These are phyloP conservation scores for Drosophila santomea DNA, from an alignment of 1,140 invertebrate genomes.

Conservation along the genomic window DNA sequence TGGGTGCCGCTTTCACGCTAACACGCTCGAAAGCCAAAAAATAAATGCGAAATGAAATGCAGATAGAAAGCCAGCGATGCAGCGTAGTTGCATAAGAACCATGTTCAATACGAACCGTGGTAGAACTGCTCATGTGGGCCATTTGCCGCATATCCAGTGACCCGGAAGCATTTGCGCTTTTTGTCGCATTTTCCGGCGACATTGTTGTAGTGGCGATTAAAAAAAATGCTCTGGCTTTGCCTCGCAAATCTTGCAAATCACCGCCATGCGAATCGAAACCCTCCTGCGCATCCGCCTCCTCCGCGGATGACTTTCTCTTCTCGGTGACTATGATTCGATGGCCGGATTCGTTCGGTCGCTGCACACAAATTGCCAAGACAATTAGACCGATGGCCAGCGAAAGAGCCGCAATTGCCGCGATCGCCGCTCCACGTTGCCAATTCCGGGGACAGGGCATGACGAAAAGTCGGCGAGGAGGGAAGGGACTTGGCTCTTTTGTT, in stretches of 20 bases:
- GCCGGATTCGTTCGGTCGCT: conserved; percentile 43
- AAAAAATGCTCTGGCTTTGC: conserved; percentile 36
- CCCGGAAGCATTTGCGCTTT: no score
- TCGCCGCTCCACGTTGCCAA: conserved; percentile 31
- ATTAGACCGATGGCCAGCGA: conserved; percentile 60
- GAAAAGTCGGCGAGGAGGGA: neutral
- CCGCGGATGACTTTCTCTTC: conserved; percentile 34
- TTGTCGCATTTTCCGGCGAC: no score
- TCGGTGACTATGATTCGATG: conserved; percentile 51
- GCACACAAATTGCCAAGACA: conserved; percentile 61
- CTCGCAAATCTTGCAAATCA: conserved; percentile 48
- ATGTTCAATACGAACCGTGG: conserved; percentile 56
- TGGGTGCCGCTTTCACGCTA: conserved; percentile 64
- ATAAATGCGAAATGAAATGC: conserved; percentile 56
- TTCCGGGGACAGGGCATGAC: conserved; percentile 56
- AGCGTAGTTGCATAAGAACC: conserved; percentile 52
- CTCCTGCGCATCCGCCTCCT: neutral
- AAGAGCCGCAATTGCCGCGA: conserved; percentile 34
- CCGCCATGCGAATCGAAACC: neutral
- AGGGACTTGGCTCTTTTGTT: conserved; percentile 16
- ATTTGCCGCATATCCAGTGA: conserved; percentile 16
- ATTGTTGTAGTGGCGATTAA: conserved; percentile 41
- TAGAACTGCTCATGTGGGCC: conserved; percentile 50
- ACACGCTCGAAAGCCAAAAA: conserved; percentile 66
- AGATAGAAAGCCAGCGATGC: conserved; percentile 58